Evolutionary conservation across 2,888 invertebrate species (phyloP), one percentile per base, ranked within the genome.

Genomic region (Lithophane ornitopus): DNA sequence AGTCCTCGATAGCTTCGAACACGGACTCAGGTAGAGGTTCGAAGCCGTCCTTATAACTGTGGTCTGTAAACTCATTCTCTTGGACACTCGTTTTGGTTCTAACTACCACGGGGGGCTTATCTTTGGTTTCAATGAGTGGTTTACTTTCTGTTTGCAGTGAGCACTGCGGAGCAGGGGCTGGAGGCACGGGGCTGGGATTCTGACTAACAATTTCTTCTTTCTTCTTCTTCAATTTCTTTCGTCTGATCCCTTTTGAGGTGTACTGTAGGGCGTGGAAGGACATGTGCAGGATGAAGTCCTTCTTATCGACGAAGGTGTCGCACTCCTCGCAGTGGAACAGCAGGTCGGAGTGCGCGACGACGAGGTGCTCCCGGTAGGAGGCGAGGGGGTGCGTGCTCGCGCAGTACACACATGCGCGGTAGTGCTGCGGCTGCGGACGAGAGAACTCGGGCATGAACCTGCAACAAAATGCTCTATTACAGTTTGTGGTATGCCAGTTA

Each of bases 321-420:
- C 96, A 96, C 61, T 94, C 92, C 68, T 93, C 94, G 89, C 96
- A 97, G 77, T 93, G 94, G 88, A 96, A 95, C 76, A 96, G 88
- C 44, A 89, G 82, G 56, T 93, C 90, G 3, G 90, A 85, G 87
- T 96, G 96, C 3, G 82, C 84, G 44, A 89, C 81, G 54, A 92
- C 80, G 59, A 95, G 84, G 85, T 96, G 97, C 12, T 90, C 88
- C 39, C 79, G 73, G 87, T 88, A 90, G 16, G 61, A 67, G 19
- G 76, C 72, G 12, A 76, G 76, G 28, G 85, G 77, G 11, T 70
- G 79, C 58, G 78, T 49, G 6, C 80, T 71, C 68, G 78, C 66
- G 90, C 94, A 94, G 89, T 88, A 92, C 28, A 80, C 77, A 90
- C 94, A 94, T 65, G 62, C 41, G 49, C 68, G 78, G 74, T 28